Evolutionary conservation across 2,888 invertebrate species (phyloP), one percentile per base, ranked within the genome.

Genomic region (Leptinotarsa juncta): DNA sequence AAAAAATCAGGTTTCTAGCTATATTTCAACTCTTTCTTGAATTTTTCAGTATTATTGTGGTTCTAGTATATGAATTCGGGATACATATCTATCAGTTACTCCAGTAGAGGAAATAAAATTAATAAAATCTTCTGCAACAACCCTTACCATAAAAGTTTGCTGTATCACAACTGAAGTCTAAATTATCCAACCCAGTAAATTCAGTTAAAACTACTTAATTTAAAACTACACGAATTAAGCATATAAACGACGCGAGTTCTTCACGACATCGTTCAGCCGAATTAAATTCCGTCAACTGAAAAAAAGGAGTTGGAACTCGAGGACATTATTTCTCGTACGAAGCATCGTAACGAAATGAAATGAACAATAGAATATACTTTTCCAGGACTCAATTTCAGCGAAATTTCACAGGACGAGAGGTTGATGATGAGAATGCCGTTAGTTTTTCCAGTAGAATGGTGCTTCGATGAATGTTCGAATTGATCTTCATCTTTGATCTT

Each of bases 341-440:
- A 65, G 48, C 66, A 57, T 51, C 51, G 71, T 68, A 65, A 66
- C 57, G 62, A 57, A 68, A 75, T 69, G 23, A 57, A 69, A 72
- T 69, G 66, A 60, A 65, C 67, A 73, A 73, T 68, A 49, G 50
- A 74, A 74, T 67, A 71, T 68, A 71, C 71, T 71, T 62, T 15
- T 60, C 57, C 20, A 32, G 62, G 70, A 57, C 49, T 70, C 70
- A 15, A 49, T 70, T 69, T 66, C 60, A 42, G 70, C 70, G 57
- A 65, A 73, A 73, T 73, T 68, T 67, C 55, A 32, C 49, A 65
- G 32, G n/a, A 32, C 32, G 32, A 32, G 32, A 32, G 32, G 32
- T 7, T 32, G 32, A 32, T 32, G 32, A 32, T 32, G 1, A 32
- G 32, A 32, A 32, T 32, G 7, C 7, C 7, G 32, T 32, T 7